Base-by-base conservation (phyloP, 2,797 vertebrate genomes). In the Tenualosa ilisha region DNA sequence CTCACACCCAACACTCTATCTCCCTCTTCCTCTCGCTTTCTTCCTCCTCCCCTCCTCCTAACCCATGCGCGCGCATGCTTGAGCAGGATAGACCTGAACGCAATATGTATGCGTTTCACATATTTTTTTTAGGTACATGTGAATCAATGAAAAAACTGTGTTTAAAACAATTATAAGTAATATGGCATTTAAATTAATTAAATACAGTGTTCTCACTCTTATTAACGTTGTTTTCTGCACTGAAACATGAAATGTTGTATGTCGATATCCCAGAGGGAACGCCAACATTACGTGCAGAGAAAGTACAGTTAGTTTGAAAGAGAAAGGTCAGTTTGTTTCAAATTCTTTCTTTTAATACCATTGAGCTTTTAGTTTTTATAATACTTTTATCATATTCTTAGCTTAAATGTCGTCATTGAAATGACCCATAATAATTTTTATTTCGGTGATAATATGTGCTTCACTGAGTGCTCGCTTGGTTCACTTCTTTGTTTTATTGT, bases 21-120 rank as follows among this genome's bases (percentile, higher is more conserved):
- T 46, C 82, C 49, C 83, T 84, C 83, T 84, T 40, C 26, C 65
- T 75, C 26, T 13, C 83, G 24, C 37, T 54, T 79, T 24, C 53
- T 53, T 84, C 43, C 46, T 20, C 12, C 61, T 31, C 83, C 43
- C 83, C 68, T 51, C 50, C 46, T 84, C 40, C 72, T 79, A 79
- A 72, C 65, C 65, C 65, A 12, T 79, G 40, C 40, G 72, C 40
- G 72, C 72, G 72, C 72, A 79, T 46, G 72, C 40, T 79, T 79
- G 40, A 46, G 72, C 6, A 79, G 15, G 40, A 79, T 46, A 79
- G 37, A 79, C 37, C 8, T 51, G 50, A 8, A 79, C 40, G 17
- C 37, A 37, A 37, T 3, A 9, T 11, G 15, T 31, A 37, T 26
- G 65, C 26, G 3, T 37, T 31, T 51, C 11, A 12, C 50, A 51